phyloP scores from a whole-genome alignment of 2,113 vertebrate genomes.

The Prionailurus bengalensis region DNA sequence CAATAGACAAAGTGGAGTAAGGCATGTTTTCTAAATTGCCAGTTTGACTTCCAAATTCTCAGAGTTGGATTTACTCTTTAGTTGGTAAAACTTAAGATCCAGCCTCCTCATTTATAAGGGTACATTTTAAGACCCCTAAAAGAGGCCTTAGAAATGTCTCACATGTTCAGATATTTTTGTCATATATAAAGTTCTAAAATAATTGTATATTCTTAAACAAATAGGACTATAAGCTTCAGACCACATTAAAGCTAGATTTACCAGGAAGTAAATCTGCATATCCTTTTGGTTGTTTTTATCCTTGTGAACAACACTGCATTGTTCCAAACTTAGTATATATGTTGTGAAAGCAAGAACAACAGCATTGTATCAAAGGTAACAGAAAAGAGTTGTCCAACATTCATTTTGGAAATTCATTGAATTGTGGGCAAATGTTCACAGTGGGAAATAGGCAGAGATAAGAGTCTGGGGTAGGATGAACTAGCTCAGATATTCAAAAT shows the following conservation, averaged over 20 bases:
- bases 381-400: background rate
- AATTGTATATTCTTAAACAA: background rate
- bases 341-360: background rate
- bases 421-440: background rate
- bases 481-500: background rate
- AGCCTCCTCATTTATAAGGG: background rate
- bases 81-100: background rate
- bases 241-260: background rate
- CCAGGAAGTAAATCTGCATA: background rate
- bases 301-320: background rate
- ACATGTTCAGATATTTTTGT: background rate
- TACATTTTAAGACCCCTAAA: background rate
- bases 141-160: background rate
- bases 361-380: background rate
- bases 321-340: background rate
- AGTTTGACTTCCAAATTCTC: background rate
- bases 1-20: background rate
- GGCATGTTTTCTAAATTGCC: background rate
- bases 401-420: background rate
- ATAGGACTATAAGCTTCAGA: background rate
- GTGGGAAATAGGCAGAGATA: background rate
- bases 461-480: background rate
- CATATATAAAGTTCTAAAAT: background rate
- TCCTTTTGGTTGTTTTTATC: background rate
- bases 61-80: background rate